Conservation (phyloP, 1,140 invertebrate genomes). For the Philotrypesis tridentata region DNA sequence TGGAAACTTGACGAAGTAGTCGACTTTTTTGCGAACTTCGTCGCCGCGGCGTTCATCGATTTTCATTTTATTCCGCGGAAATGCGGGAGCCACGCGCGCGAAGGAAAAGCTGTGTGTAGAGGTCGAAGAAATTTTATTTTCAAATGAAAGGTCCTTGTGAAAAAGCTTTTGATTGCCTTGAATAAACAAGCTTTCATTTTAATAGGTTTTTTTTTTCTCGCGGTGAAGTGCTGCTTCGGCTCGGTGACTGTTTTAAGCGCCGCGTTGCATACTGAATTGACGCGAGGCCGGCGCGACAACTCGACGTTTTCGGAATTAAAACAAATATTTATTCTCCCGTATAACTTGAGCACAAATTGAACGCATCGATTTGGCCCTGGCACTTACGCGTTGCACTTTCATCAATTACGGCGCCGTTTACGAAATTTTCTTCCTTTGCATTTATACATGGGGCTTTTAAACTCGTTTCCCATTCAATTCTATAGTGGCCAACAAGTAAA, state of each 20-base stretch:
- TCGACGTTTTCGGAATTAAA: not conserved
- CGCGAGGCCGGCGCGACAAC: no score
- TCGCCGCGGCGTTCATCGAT: not conserved
- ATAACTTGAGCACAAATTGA: not conserved
- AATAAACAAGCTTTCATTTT: not conserved
- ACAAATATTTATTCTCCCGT: no score
- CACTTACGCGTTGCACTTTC: no score
- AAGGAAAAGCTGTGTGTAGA: not conserved
- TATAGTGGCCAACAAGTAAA: no score
- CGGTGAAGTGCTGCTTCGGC: not conserved
- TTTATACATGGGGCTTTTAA: no score
- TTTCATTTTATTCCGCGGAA: not conserved
- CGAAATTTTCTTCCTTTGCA: no score
- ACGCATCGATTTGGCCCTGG: no score
- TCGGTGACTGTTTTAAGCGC: not conserved
- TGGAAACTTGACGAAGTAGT: not conserved
- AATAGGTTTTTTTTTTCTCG: not conserved
- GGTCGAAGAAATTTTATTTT: conserved; percentile 8
- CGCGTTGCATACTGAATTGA: not conserved
- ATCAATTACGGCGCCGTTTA: no score
- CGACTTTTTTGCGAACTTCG: not conserved
- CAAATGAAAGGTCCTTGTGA: not conserved
- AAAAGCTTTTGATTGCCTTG: not conserved
- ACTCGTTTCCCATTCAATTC: no score
- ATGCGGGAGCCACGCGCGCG: not conserved